Percentiles rank a stretch among this genome's conserved stretches.
Evolutionary conservation across 2,888 invertebrate species (phyloP).

Genomic region (Hyposoter dolosus): DNA sequence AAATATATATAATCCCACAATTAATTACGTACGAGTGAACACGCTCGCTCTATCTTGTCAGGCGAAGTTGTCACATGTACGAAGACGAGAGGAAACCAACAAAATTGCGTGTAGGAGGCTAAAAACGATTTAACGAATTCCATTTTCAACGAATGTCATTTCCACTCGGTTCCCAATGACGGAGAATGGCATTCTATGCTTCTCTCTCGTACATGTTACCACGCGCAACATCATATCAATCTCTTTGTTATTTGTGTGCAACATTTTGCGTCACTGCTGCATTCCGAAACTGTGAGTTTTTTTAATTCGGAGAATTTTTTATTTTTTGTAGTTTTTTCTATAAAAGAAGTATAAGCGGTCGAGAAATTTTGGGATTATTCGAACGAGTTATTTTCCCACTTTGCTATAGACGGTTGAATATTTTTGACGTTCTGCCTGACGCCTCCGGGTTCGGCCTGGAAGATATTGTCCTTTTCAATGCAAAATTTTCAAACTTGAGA

Average conservation of each 20-base stretch:
- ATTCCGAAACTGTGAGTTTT: not conserved
- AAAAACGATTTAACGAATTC: conserved; percentile 43
- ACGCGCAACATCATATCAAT: not conserved
- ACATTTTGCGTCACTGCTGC: not conserved
- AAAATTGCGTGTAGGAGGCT: conserved; percentile 58
- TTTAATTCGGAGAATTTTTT: too few relatives aligned
- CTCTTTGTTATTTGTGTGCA: not conserved
- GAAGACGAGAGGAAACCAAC: conserved; percentile 17
- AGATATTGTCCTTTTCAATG: too few relatives aligned
- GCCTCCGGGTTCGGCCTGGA: too few relatives aligned
- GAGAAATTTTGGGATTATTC: not conserved
- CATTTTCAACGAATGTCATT: conserved; percentile 46
- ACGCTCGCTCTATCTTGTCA: conserved; percentile 25
- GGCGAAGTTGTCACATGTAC: conserved; percentile 10
- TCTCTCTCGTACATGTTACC: not conserved
- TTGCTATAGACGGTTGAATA: too few relatives aligned
- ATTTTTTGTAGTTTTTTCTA: not conserved
- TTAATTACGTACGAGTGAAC: conserved; percentile 26
- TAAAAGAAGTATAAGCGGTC: not conserved
- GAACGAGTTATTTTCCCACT: not conserved
- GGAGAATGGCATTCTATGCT: conserved; percentile 1
- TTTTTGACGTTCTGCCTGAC: too few relatives aligned
- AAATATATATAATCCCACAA: not conserved
- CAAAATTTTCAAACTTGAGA: too few relatives aligned
- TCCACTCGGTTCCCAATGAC: conserved; percentile 35